A percentile compares a stretch with the other conserved stretches of the same genome.
Conservation (phyloP, 2,113 vertebrate genomes). For the Monopterus albus region DNA sequence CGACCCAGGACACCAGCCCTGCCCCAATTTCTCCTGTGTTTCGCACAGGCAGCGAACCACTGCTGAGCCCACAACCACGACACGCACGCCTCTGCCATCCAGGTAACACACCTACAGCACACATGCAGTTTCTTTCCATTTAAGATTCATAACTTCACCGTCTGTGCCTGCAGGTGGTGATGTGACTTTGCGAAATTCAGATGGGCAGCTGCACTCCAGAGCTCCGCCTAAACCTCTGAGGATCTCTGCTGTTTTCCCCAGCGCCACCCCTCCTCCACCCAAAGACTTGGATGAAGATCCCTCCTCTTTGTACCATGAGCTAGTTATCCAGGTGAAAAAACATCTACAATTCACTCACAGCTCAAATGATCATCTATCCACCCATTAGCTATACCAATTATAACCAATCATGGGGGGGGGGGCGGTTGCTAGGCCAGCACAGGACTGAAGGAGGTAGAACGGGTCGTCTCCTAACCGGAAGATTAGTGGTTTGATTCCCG, state of each 20-base stretch:
- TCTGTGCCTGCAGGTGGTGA: slow-evolving; percentile 57
- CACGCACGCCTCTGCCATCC: slow-evolving; percentile 35
- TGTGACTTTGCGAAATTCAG: slow-evolving; percentile 82
- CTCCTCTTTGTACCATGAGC: slow-evolving; percentile 82
- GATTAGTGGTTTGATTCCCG: no score
- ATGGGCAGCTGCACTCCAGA: slow-evolving; percentile 88
- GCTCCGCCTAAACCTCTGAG: slow-evolving; percentile 86
- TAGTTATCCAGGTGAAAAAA: slow-evolving; percentile 79
- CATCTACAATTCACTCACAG: neutral
- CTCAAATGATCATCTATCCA: neutral
- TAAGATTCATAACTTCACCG: neutral
- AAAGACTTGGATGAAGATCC: slow-evolving; percentile 56
- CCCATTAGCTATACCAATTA: no score
- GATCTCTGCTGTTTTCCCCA: slow-evolving; percentile 79
- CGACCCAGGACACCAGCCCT: slow-evolving; percentile 35
- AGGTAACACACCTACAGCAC: slow-evolving; percentile 28
- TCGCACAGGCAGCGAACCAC: slow-evolving; percentile 86
- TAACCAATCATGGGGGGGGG: no score
- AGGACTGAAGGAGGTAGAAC: no score
- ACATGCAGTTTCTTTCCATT: neutral
- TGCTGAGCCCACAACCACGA: slow-evolving; percentile 78
- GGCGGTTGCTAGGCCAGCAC: no score
- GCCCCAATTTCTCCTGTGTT: slow-evolving; percentile 80
- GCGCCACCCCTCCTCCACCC: slow-evolving; percentile 46
- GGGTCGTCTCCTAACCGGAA: no score